Conservation (phyloP, 30 jellyfish, hydroid and myxozoan species). For the Pelagia noctiluca region DNA sequence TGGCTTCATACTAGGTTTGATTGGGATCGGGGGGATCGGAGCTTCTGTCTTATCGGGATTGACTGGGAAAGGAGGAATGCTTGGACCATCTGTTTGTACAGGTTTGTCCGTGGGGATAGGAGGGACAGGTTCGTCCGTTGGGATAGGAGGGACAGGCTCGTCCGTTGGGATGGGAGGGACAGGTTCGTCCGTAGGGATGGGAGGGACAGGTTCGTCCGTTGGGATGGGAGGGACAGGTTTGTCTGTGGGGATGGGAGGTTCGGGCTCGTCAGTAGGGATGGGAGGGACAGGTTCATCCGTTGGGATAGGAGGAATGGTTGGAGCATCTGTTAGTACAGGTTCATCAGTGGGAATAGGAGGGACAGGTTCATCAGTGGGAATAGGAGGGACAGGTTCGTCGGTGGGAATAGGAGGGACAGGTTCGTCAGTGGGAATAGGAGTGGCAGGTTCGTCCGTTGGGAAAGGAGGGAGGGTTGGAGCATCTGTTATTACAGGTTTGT, state of each 20-base stretch:
- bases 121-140: slow-evolving; percentile 14
- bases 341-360: slow-evolving; percentile 5
- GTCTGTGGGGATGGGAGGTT: neutral
- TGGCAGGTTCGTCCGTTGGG: too few relatives aligned
- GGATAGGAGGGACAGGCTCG: slow-evolving; percentile 40
- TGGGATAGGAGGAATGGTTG: slow-evolving; percentile 26
- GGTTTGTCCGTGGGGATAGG: slow-evolving; percentile 38
- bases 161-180: slow-evolving; percentile 28
- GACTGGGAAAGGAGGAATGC: slow-evolving; percentile 42
- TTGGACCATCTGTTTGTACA: neutral
- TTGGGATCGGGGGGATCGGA: slow-evolving; percentile 27
- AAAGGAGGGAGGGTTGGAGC: too few relatives aligned
- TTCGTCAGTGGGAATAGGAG: slow-evolving; percentile 7
- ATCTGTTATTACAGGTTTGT: too few relatives aligned
- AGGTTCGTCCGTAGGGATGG: slow-evolving; percentile 12
- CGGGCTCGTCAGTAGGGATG: neutral
- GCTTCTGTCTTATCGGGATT: slow-evolving; percentile 25
- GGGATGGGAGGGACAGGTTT: too few relatives aligned
- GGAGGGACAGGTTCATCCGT: neutral
- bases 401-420: slow-evolving; percentile 10
- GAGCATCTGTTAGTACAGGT: slow-evolving; percentile 1
- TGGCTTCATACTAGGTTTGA: neutral
- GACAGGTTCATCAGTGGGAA: neutral
- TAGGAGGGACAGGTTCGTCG: neutral
- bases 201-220: slow-evolving; percentile 12